Percentiles rank a stretch among this genome's conserved stretches.
phyloP scores from a whole-genome alignment of 2,113 vertebrate species.

The Paramormyrops kingsleyae region DNA sequence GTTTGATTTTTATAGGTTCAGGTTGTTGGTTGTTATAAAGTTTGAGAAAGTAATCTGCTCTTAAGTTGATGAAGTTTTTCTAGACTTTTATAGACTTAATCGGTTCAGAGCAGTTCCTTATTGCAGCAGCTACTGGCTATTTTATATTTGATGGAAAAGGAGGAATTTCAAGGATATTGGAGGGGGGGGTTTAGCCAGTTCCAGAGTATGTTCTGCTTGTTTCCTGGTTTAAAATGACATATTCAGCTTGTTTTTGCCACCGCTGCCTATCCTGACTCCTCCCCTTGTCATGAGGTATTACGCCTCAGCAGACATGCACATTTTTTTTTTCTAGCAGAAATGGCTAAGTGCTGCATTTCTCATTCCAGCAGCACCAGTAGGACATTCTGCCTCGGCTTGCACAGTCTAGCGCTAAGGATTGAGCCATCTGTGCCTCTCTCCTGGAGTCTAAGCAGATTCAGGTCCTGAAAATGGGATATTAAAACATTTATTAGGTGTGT shows the following conservation, averaged over 20 bases:
- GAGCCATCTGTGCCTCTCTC: neutral
- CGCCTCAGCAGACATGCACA: neutral
- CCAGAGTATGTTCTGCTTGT: neutral
- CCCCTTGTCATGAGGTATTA: neutral
- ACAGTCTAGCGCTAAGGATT: neutral
- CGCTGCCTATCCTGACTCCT: neutral
- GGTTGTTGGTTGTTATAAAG: neutral
- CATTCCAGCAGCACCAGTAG: neutral
- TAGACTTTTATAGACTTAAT: neutral
- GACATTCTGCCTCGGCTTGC: neutral
- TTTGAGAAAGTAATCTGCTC: neutral
- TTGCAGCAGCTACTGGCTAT: neutral
- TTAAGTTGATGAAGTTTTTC: neutral
- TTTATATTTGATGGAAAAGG: neutral
- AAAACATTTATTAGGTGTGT: neutral
- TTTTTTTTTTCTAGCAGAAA: neutral
- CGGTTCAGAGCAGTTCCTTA: neutral
- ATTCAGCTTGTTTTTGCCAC: neutral
- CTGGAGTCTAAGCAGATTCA: conserved; percentile 3
- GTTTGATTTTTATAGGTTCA: neutral
- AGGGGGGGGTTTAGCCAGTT: neutral
- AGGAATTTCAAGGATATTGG: neutral
- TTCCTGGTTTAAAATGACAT: neutral
- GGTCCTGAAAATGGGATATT: neutral
- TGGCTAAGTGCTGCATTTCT: neutral